Conservation (phyloP, 2,113 vertebrate species). For the Ageneiosus marmoratus region DNA sequence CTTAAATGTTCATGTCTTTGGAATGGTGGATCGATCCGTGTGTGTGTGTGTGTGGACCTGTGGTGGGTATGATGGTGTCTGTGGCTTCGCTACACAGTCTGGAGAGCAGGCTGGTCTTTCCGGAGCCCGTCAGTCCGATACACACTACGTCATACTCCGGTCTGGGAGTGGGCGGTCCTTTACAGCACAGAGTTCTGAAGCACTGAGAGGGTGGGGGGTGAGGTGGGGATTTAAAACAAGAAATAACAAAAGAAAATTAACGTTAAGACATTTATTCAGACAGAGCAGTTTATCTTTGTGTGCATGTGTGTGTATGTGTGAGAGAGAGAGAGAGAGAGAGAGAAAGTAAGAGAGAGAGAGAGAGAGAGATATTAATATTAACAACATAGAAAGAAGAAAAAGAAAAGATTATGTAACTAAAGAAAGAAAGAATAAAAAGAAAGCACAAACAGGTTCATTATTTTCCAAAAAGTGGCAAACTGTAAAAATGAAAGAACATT, state of each 20-base stretch:
- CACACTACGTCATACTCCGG: slow-evolving; percentile 98
- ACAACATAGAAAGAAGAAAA: neutral
- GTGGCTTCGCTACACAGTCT: slow-evolving; percentile 89
- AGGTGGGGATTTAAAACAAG: neutral
- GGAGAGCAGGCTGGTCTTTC: slow-evolving; percentile 94
- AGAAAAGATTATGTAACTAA: too few species aligned
- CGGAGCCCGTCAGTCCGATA: slow-evolving; percentile 93
- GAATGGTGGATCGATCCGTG: neutral
- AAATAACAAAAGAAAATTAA: neutral
- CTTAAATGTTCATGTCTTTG: neutral
- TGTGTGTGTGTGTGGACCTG: slow-evolving; percentile 77
- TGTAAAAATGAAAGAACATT: too few species aligned
- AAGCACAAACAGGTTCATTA: too few species aligned
- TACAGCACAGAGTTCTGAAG: slow-evolving; percentile 98
- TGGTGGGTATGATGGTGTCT: slow-evolving; percentile 87
- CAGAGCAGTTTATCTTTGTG: neutral
- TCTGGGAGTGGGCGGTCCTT: slow-evolving; percentile 91
- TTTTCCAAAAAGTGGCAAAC: too few species aligned
- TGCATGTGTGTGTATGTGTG: neutral
- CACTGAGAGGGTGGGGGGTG: slow-evolving; percentile 74
- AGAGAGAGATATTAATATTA: neutral
- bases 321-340: neutral
- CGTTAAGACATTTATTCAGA: neutral
- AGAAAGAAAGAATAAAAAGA: too few species aligned
- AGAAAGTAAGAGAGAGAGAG: too few species aligned